Conservation (phyloP, 2,797 vertebrate genomes). For the Coreius guichenoti region DNA sequence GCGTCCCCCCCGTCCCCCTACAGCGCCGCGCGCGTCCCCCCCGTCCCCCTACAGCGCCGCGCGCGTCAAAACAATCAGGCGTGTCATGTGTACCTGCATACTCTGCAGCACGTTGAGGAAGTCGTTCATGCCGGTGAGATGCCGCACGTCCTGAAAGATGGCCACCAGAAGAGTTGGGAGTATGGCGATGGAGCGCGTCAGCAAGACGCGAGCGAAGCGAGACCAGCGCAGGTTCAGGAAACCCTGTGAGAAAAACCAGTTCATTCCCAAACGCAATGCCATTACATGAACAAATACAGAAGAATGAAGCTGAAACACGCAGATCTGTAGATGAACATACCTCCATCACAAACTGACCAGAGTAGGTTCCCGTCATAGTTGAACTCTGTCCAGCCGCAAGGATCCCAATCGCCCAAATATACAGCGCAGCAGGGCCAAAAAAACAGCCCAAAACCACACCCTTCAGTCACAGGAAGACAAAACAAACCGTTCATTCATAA, state of each 20-base stretch:
- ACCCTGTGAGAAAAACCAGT: conserved; percentile 74
- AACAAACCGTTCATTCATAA: not conserved
- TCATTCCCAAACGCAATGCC: too few species aligned
- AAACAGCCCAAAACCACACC: conserved; percentile 90
- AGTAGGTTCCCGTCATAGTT: conserved; percentile 98
- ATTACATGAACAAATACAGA: not conserved
- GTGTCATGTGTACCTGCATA: conserved; percentile 82
- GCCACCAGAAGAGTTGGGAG: conserved; percentile 90
- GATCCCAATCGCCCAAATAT: conserved; percentile 97
- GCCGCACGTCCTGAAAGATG: conserved; percentile 91
- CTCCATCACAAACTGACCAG: conserved; percentile 99
- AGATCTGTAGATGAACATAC: conserved; percentile 68
- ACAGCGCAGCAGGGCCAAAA: conserved; percentile 91
- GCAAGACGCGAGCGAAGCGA: conserved; percentile 89
- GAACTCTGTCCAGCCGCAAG: conserved; percentile 97
- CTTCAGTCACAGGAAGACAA: conserved; percentile 63
- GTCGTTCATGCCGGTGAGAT: conserved; percentile 96
- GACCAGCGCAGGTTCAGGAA: conserved; percentile 94
- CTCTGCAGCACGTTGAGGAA: conserved; percentile 97
- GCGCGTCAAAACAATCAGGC: too few species aligned
- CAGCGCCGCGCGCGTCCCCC: too few species aligned
- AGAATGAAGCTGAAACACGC: not conserved
- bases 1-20: not conserved
- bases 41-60: not conserved
- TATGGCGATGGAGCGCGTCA: conserved; percentile 94